phyloP scores from a whole-genome alignment of 2,113 vertebrate genomes.

The Aldabrachelys gigantea region DNA sequence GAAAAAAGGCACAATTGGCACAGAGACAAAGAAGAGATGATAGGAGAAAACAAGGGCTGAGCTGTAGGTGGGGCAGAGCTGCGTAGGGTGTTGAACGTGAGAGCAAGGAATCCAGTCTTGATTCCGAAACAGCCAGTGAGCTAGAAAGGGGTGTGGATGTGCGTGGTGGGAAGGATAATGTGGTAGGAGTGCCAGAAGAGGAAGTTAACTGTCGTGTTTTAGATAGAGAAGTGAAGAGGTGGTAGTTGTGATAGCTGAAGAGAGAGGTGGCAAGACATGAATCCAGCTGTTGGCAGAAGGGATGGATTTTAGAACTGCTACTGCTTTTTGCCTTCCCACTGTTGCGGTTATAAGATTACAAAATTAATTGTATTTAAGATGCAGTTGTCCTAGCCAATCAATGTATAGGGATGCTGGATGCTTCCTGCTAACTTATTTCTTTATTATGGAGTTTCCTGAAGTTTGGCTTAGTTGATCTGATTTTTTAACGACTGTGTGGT shows the following conservation, averaged over 20 bases:
- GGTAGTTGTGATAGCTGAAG: slow-evolving; percentile 22
- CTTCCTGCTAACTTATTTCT: slow-evolving; percentile 13
- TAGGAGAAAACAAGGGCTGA: slow-evolving; percentile 57
- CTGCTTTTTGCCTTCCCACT: slow-evolving; percentile 25
- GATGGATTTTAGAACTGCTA: neutral
- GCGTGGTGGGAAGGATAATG: neutral
- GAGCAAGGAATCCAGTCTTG: slow-evolving; percentile 38
- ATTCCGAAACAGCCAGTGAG: slow-evolving; percentile 30
- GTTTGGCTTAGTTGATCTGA: slow-evolving; percentile 48
- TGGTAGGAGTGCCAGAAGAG: slow-evolving; percentile 8
- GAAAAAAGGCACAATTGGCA: slow-evolving; percentile 47
- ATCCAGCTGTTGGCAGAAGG: neutral
- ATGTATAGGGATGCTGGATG: neutral
- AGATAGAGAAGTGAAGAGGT: neutral
- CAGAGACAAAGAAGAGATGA: slow-evolving; percentile 58
- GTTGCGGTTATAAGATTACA: neutral
- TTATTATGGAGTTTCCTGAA: neutral
- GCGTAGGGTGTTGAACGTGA: slow-evolving; percentile 56
- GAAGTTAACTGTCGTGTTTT: neutral
- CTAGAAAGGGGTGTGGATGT: slow-evolving; percentile 8
- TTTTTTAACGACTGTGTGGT: neutral
- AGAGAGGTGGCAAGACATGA: neutral
- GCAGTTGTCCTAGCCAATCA: neutral
- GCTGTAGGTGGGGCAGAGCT: slow-evolving; percentile 63
- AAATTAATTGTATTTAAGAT: slow-evolving; percentile 3